Evolutionary conservation across 1,140 invertebrate genomes (phyloP), one percentile per base, ranked within the genome.

Genomic region (Scaptomyza montana): DNA sequence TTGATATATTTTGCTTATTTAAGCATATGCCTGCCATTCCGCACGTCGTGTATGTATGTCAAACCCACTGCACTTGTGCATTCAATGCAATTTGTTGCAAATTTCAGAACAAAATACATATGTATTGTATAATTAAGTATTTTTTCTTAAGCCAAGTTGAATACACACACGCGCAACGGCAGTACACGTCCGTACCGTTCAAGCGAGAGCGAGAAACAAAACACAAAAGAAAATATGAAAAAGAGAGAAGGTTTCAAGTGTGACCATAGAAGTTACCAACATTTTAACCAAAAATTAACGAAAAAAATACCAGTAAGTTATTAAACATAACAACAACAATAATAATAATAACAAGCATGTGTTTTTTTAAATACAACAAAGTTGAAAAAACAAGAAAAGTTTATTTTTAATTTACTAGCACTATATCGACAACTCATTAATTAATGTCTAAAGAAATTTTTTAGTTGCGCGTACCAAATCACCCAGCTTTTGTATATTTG

Each of bases 71-170:
- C 73, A 70, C 70, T 66, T 57, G 63, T 73, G 56, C 67, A 64
- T 55, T 54, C 36, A 36, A 70, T 69, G 59, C 60, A 66, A 65
- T 78, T 78, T 67, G 62, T 50, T 71, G 76, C 74, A 73, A 64
- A 47, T 54, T 70, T 54, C 25, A 68, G 47, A 71, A 63, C 60
- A 64, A 46, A 54, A 61, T 55, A 59, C 53, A 60, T 68, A 33
- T 75, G 39, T 64, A 78, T 81, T 87, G 75, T 82, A 86, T 81
- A 87, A 87, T 76, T 73, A 76, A 72, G 54, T 78, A 82, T 73
- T 77, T 80, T 50, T 76, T 69, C 39, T 60, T 65, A 75, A 80
- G 49, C 28, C 63, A 70, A 77, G 60, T 62, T 65, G 71, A 73
- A 75, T 68, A 81, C 74, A 73, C 68, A 80, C 78, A 81, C 69